Base-by-base conservation (phyloP, 2,888 invertebrate species). In the Eurois occulta region DNA sequence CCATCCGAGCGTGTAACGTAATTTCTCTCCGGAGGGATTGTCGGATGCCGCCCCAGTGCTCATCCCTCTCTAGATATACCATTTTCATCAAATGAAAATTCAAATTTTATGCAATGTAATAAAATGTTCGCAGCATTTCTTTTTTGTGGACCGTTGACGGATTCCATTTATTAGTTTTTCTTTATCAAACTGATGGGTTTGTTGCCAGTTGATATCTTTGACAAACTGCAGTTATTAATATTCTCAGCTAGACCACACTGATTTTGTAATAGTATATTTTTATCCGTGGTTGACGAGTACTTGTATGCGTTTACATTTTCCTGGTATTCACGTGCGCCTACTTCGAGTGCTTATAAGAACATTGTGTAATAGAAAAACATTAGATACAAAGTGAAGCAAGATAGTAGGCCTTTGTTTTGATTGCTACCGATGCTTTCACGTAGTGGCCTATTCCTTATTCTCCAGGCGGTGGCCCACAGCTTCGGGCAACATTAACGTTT, bases 1-100 rank as follows among this genome's bases (percentile, higher is more conserved):
- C 83, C 87, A 84, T 75, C 73, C 70, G 81, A 80, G 76, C 88
- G 87, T 85, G 78, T 83, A 90, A 90, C 84, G 78, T 85, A 84
- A 87, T 90, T 87, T 87, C 84, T 80, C 78, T 79, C 78, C 65
- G 77, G 70, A 77, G 79, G 84, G 84, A 84, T 83, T 77, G 82
- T 75, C 62, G 75, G 66, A 79, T 46, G 60, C 79, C 83, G 76
- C 75, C 71, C 75, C 48, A 46, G 58, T 66, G 72, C 75, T 71
- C 66, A 81, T 70, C 69, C 68, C 80, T 73, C 71, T 65, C 65
- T 35, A 41, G 32, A 52, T 62, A 62, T 65, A 58, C n/a, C 48
- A 60, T 78, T 83, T 75, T 62, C 68, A 85, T 68, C 32, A 74
- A 70, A 75, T 86, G 62, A 72, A 83, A 75, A 86, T 84, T 74